Evolutionary conservation across 2,113 vertebrate species (phyloP).

Genomic region (Penelope pileata): DNA sequence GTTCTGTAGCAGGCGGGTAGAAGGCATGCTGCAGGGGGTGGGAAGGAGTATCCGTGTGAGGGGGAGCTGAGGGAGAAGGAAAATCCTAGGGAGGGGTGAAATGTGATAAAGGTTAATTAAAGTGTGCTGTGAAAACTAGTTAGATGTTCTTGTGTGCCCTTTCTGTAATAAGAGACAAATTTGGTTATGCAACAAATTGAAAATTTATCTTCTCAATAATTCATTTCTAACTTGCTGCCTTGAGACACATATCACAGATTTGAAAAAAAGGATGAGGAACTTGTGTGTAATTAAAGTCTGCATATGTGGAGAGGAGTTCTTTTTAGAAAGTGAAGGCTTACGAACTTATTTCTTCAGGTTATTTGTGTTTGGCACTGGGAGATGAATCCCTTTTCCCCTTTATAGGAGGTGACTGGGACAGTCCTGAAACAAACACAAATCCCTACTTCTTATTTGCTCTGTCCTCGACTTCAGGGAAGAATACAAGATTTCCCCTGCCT

Average conservation of each 20-base stretch:
- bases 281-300: neutral
- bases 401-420: neutral
- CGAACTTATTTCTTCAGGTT: neutral
- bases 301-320: neutral
- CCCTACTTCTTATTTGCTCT: neutral
- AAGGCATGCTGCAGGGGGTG: neutral
- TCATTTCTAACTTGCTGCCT: conserved; percentile 39
- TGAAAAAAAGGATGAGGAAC: neutral
- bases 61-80: neutral
- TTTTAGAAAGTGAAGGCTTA: neutral
- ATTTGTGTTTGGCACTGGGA: neutral
- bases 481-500: neutral
- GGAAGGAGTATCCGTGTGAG: neutral
- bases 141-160: conserved; percentile 12
- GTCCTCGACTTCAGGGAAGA: neutral
- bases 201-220: conserved; percentile 52
- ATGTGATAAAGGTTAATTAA: conserved; percentile 51
- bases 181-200: neutral
- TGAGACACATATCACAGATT: conserved; percentile 32
- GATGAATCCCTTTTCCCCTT: neutral
- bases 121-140: conserved; percentile 26
- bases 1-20: neutral
- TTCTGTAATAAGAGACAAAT: conserved; percentile 2
- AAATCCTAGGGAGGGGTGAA: neutral
- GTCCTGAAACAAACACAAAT: neutral